These are phyloP conservation scores for Trachurus trachurus DNA, from an alignment of 2,797 vertebrate species.

Conservation along the genomic window DNA sequence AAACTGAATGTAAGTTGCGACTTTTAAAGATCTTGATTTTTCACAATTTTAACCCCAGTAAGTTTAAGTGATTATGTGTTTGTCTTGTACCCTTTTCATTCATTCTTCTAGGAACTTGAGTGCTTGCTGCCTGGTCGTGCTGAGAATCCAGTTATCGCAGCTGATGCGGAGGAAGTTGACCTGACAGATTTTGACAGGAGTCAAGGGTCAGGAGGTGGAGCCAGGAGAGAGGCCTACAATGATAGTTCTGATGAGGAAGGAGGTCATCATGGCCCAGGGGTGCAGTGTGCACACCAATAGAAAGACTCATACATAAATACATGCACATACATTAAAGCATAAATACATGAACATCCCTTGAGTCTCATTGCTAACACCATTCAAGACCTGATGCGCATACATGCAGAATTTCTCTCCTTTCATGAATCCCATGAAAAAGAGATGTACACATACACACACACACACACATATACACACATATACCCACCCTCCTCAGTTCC, in stretches of 20 bases:
- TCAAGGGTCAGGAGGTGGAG: slow-evolving; percentile 91
- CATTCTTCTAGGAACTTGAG: slow-evolving; percentile 91
- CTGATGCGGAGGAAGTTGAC: slow-evolving; percentile 97
- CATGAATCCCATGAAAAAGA: slow-evolving; percentile 58
- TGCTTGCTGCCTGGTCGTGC: slow-evolving; percentile 96
- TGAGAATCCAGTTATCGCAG: slow-evolving; percentile 91
- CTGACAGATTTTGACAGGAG: slow-evolving; percentile 96
- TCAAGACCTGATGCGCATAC: slow-evolving; percentile 69
- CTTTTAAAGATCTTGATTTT: not conserved
- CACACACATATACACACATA: slow-evolving; percentile 47
- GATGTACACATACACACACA: slow-evolving; percentile 34
- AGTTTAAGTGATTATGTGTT: slow-evolving; percentile 4
- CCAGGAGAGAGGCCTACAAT: slow-evolving; percentile 95
- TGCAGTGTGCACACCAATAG: slow-evolving; percentile 99
- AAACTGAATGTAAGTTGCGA: slow-evolving; percentile 92
- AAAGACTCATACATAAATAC: slow-evolving; percentile 69
- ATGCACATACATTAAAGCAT: slow-evolving; percentile 60
- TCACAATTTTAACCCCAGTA: not conserved
- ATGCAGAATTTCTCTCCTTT: slow-evolving; percentile 64
- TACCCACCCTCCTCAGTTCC: slow-evolving; percentile 64
- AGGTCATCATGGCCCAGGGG: slow-evolving; percentile 95
- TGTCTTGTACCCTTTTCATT: not conserved
- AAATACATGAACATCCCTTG: slow-evolving; percentile 64
- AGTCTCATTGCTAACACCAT: slow-evolving; percentile 71
- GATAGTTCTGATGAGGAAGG: slow-evolving; percentile 98